Evolutionary conservation across 1,140 invertebrate genomes (phyloP).

Genomic region (Holotrichia oblita): DNA sequence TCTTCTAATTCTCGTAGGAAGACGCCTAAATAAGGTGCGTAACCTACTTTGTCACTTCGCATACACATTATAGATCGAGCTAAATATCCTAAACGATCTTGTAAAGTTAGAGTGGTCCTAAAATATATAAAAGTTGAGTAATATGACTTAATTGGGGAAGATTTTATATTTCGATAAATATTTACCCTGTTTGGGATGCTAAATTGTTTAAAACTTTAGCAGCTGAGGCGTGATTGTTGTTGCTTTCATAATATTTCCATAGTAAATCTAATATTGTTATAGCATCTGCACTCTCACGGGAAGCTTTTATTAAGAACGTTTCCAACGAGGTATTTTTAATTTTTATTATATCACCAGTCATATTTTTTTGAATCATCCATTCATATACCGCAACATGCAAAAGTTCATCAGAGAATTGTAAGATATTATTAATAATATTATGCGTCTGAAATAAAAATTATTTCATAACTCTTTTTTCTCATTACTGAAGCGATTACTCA

Average conservation of each 20-base stretch:
- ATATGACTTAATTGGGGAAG: not conserved
- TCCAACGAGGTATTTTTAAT: constrained; percentile 84
- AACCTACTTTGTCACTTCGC: constrained; percentile 84
- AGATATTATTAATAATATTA: constrained; percentile 53
- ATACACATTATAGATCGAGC: constrained; percentile 95
- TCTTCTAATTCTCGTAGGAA: constrained; percentile 93
- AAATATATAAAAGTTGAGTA: not conserved
- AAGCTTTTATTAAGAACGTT: constrained; percentile 76
- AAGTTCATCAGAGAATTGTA: constrained; percentile 80
- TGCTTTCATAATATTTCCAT: constrained; percentile 96
- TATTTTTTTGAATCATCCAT: constrained; percentile 87
- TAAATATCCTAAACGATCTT: constrained; percentile 87
- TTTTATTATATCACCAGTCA: constrained; percentile 80
- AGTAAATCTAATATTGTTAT: constrained; percentile 81
- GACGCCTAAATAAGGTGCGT: constrained; percentile 81
- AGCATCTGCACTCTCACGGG: constrained; percentile 64
- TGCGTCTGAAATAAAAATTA: constrained; percentile 42
- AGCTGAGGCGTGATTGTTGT: constrained; percentile 91
- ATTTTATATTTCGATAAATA: constrained; percentile 22
- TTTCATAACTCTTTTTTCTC: too few species aligned
- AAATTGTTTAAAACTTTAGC: constrained; percentile 90
- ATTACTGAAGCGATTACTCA: not conserved
- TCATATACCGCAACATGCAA: constrained; percentile 92
- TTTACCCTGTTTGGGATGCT: constrained; percentile 82
- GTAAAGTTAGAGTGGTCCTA: constrained; percentile 70